These are phyloP conservation scores for Sitobion miscanthi DNA, from an alignment of 1,140 invertebrate species.

Conservation along the genomic window DNA sequence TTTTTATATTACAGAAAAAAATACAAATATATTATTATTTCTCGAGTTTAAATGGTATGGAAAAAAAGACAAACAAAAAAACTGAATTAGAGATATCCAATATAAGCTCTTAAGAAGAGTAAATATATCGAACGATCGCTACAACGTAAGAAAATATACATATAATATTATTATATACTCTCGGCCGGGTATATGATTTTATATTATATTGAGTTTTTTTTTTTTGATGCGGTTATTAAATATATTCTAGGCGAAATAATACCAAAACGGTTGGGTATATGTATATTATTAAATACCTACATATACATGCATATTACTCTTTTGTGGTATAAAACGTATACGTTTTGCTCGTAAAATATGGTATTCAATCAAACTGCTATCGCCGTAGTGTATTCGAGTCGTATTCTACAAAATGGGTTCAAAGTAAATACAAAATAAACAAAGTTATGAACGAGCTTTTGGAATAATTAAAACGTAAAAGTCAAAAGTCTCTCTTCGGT, in stretches of 20 bases:
- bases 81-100: background rate
- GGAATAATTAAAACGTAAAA: background rate
- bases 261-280: background rate
- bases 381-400: background rate
- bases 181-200: background rate
- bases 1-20: background rate
- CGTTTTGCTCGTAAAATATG: background rate
- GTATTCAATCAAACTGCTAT: background rate
- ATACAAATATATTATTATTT: background rate
- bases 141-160: background rate
- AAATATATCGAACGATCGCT: background rate
- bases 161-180: background rate
- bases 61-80: background rate
- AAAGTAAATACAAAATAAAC: background rate
- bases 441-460: background rate
- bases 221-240: background rate
- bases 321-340: background rate
- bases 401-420: background rate
- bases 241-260: conserved; percentile 2
- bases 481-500: background rate
- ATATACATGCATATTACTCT: background rate
- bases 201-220: background rate
- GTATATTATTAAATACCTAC: background rate
- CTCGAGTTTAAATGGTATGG: background rate
- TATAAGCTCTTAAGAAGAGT: background rate